These are phyloP conservation scores for Mythimna pallens DNA, from an alignment of 2,888 invertebrate species.

Conservation along the genomic window DNA sequence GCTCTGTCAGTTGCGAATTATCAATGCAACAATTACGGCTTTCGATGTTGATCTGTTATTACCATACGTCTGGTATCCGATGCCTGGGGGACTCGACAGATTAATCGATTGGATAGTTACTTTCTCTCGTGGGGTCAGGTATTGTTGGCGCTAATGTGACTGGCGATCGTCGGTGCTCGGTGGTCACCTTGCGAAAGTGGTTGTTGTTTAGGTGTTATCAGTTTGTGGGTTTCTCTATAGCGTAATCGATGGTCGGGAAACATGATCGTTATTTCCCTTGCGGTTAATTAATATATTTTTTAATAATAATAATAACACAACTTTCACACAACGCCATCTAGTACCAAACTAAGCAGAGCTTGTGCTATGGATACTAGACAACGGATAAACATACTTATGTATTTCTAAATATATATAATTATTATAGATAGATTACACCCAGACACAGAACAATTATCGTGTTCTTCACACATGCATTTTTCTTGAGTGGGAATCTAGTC, in stretches of 20 bases:
- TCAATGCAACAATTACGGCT: slow-evolving; percentile 81
- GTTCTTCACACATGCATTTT: too few species aligned
- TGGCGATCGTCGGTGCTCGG: slow-evolving; percentile 66
- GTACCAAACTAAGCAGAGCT: too few species aligned
- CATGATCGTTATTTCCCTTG: slow-evolving; percentile 70
- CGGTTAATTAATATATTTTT: slow-evolving; percentile 13
- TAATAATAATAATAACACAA: too few species aligned
- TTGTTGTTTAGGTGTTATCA: slow-evolving; percentile 80
- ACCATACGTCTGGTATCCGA: slow-evolving; percentile 78
- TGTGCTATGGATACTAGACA: too few species aligned
- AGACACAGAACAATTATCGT: too few species aligned
- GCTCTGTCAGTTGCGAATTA: slow-evolving; percentile 78
- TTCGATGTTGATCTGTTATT: slow-evolving; percentile 82
- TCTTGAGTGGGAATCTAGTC: too few species aligned
- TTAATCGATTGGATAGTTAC: slow-evolving; percentile 84
- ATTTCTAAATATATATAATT: too few species aligned
- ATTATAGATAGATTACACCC: too few species aligned
- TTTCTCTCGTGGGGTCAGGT: slow-evolving; percentile 83
- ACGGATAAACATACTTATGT: too few species aligned
- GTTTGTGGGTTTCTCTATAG: slow-evolving; percentile 64
- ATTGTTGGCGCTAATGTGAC: slow-evolving; percentile 76
- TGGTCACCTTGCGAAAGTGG: slow-evolving; percentile 71
- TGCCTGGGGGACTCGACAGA: slow-evolving; percentile 79
- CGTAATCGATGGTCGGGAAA: slow-evolving; percentile 72
- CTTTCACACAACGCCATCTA: too few species aligned